Base-by-base conservation (phyloP, 2,797 vertebrate species). In the Orestias chungarensis region DNA sequence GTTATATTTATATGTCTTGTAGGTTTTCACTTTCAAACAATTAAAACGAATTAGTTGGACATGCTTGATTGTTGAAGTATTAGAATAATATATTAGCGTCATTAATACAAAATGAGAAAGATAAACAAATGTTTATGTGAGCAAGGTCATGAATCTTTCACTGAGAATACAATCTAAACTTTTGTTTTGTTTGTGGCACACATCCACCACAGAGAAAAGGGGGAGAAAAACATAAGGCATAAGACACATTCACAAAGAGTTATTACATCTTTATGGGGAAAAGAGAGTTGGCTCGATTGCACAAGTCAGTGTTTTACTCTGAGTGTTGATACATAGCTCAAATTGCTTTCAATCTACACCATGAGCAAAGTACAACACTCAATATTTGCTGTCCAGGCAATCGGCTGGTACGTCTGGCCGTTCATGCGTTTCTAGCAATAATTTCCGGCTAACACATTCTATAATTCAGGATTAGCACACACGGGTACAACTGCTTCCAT, bases 371-470 rank as follows among this genome's bases (percentile, higher is more conserved):
- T 59, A 35, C 31, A 59, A 33, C 55, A 59, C 55, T 59, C 49
- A 50, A 47, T 11, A 64, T 64, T 49, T n/a, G 18, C 10, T 27
- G 69, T 71, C 55, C 55, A 20, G 33, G 44, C 27, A 61, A 64
- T 57, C 52, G 31, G 40, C n/a, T 57, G 10, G 20, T 57, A 31
- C 52, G 57, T 33, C n/a, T 52, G 14, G 18, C 6, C 31, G 46
- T 61, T 27, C 8, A 20, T 61, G 31, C 25, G 43, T 70, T 62
- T 38, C 42, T 5, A 35, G 15, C 10, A 33, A 71, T 64, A 62
- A 27, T 61, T 61, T 61, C 44, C 46, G 20, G 59, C 57, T 71
- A 44, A 71, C 43, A 38, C 35, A 55, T 68, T 20, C 23, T 70
- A 38, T 25, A 38, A 61, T 35, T 71, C 44, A 62, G 8, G 9